Base-by-base conservation (phyloP, 2,113 vertebrate genomes). In the Collichthys lucidus region DNA sequence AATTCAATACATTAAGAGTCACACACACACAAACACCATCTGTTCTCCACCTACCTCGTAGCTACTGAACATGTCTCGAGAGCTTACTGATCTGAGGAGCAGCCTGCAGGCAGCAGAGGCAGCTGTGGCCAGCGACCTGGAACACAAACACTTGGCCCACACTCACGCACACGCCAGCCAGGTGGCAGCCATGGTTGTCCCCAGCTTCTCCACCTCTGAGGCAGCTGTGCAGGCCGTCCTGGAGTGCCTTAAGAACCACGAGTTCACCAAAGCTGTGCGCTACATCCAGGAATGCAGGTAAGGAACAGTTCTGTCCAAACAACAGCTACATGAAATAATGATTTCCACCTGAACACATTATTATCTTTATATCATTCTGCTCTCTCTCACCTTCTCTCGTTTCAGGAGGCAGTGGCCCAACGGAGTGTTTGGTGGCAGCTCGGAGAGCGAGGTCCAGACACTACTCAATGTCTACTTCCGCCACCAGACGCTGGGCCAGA, bases 391-490 rank as follows among this genome's bases (percentile, higher is more conserved):
- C 59, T 57, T 29, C 19, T 15, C 31, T 20, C 35, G 22, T 72
- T 92, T 59, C 94, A 99, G 98, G 96, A 96, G 94, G 87, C 91
- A 97, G 85, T 99, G 98, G 98, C 98, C 98, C 83, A 95, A 94
- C 26, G 97, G 98, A 49, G 98, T 99, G 90, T 99, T 99, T 77
- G 98, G 98, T 53, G 97, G 97, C 89, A 95, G 88, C 85, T 96
- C 97, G 20, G 98, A 99, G 0, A 98, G 96, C 17, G 98, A 98
- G 91, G 97, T 99, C 86, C 98, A 99, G 94, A 99, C 98, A 5
- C 95, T 99, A 67, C 96, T 99, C 94, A 99, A 99, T 72, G 97
- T 99, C 91, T 99, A 98, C 87, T 99, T 99, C 91, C 96, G 97
- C 68, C 98, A 99, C 92, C 98, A 99, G 92, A 99, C 98, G 2